Evolutionary conservation across 1,140 invertebrate species (phyloP).

Genomic region (Medauroidea extradentata): DNA sequence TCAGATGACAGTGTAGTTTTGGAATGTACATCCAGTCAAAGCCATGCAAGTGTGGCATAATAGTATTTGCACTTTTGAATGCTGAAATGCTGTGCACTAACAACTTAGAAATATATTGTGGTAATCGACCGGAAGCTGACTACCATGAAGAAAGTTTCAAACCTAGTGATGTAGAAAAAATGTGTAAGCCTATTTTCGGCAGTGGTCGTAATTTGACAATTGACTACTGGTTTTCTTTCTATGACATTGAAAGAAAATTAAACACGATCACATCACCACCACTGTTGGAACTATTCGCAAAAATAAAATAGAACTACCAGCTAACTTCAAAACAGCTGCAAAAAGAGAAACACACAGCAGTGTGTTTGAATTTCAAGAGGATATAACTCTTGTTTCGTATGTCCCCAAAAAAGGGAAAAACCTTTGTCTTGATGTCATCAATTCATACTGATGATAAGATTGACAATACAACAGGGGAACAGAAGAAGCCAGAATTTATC

Average conservation of each 20-base stretch:
- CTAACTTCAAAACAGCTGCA: too few species aligned
- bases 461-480: slow-evolving; percentile 17
- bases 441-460: slow-evolving; percentile 24
- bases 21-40: too few species aligned
- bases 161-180: slow-evolving; percentile 36
- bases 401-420: slow-evolving; percentile 26
- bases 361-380: slow-evolving; percentile 30
- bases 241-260: slow-evolving; percentile 26
- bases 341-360: slow-evolving; percentile 7
- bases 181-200: slow-evolving; percentile 41
- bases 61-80: slow-evolving; percentile 42
- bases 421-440: slow-evolving; percentile 25
- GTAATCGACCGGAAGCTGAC: slow-evolving; percentile 38
- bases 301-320: slow-evolving; percentile 35
- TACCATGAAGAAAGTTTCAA: slow-evolving; percentile 28
- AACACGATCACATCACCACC: slow-evolving; percentile 20
- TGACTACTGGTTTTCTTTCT: slow-evolving; percentile 31
- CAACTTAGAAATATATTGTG: slow-evolving; percentile 46
- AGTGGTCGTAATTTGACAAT: slow-evolving; percentile 38
- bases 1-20: too few species aligned
- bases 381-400: slow-evolving; percentile 28
- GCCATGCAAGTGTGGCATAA: slow-evolving; percentile 21
- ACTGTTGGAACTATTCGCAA: slow-evolving; percentile 34
- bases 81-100: slow-evolving; percentile 44
- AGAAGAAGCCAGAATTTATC: slow-evolving; percentile 38